These are phyloP conservation scores for Nesidiocoris tenuis DNA, from an alignment of 2,888 invertebrate genomes.

Conservation along the genomic window DNA sequence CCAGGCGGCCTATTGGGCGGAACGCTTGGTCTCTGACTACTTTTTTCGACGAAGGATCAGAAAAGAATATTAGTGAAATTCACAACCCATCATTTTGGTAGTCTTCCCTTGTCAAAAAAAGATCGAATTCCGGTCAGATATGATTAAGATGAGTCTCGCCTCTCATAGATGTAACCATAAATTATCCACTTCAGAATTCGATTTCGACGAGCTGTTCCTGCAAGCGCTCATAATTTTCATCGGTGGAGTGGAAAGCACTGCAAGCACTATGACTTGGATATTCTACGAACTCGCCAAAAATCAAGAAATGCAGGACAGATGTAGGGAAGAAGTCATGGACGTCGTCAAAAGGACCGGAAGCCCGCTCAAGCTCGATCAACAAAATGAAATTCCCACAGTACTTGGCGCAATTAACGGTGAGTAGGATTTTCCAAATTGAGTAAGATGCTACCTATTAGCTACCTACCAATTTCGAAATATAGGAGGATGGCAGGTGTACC, in stretches of 20 bases:
- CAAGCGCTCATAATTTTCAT: conserved; percentile 12
- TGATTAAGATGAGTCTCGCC: no score
- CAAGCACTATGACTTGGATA: background rate
- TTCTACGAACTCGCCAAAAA: conserved; percentile 11
- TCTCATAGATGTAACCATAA: no score
- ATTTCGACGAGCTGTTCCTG: conserved; percentile 11
- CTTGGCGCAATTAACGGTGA: conserved; percentile 2
- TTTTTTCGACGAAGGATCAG: no score
- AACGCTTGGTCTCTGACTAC: no score
- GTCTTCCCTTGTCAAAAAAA: no score
- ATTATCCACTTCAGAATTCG: background rate
- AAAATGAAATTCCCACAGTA: background rate
- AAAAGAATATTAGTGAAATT: background rate
- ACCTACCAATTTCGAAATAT: background rate
- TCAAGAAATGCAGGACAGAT: conserved; percentile 15
- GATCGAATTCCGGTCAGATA: no score
- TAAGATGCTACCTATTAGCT: background rate
- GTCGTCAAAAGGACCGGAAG: background rate
- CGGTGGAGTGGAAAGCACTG: conserved; percentile 15
- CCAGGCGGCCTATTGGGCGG: no score
- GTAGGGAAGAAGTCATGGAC: conserved; percentile 8
- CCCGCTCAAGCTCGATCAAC: background rate
- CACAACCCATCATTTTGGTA: background rate
- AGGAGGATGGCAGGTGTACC: no score
- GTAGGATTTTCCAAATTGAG: background rate